Evolutionary conservation across 2,888 invertebrate species (phyloP).

Genomic region (Girardia tigrina): DNA sequence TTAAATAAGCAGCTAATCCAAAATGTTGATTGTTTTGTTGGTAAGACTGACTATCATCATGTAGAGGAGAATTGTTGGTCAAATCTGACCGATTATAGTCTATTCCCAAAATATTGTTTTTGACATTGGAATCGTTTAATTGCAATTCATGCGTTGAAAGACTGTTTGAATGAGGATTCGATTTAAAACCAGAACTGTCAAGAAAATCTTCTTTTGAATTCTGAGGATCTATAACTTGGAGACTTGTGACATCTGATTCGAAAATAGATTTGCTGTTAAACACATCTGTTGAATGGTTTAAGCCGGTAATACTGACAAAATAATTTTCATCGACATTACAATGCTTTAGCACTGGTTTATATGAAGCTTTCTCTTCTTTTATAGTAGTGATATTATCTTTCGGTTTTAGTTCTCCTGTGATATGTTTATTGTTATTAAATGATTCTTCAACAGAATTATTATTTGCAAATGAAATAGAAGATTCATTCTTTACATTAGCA

Average conservation of each 20-base stretch:
- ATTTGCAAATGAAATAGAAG: background rate
- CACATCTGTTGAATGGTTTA: background rate
- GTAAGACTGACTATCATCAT: background rate
- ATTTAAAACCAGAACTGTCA: slow-evolving; percentile 16
- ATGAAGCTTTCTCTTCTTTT: background rate
- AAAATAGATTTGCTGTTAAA: background rate
- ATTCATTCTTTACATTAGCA: background rate
- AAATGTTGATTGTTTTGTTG: slow-evolving; percentile 23
- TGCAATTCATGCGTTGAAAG: slow-evolving; percentile 2
- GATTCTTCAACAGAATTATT: background rate
- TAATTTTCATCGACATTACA: slow-evolving; percentile 6
- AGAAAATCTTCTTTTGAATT: background rate
- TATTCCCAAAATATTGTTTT: slow-evolving; percentile 11
- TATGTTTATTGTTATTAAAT: slow-evolving; percentile 23
- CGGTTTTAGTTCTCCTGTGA: background rate
- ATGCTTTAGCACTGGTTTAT: background rate
- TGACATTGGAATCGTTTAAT: slow-evolving; percentile 16
- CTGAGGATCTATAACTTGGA: background rate
- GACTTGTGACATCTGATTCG: slow-evolving; percentile 12
- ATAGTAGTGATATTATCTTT: background rate
- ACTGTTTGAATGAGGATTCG: slow-evolving; percentile 14
- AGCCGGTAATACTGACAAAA: background rate
- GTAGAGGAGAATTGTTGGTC: background rate
- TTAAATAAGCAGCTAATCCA: background rate
- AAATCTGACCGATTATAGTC: slow-evolving; percentile 7